phyloP scores from a whole-genome alignment of 2,113 vertebrate species.

The Aegotheles bennettii region DNA sequence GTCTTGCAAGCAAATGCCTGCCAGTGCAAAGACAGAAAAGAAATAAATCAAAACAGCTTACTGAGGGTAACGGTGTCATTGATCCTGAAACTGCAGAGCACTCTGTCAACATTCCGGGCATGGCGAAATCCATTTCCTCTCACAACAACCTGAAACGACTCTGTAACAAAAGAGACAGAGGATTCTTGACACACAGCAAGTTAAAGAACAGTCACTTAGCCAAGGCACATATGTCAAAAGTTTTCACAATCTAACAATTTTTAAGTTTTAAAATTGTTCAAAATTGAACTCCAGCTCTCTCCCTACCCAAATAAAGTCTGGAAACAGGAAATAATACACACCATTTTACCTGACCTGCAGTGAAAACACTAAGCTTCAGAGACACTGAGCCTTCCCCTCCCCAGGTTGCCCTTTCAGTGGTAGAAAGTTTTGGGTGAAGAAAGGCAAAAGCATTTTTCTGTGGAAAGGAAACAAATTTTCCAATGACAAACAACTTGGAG shows the following conservation, averaged over 20 bases:
- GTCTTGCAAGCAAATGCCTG: background rate
- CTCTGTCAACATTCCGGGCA: slow-evolving; percentile 88
- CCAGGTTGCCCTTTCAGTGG: background rate
- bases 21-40: background rate
- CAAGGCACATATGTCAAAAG: accelerated
- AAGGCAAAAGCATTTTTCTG: background rate
- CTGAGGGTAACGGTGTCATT: slow-evolving; percentile 92
- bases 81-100: slow-evolving; percentile 95
- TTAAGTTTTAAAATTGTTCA: background rate
- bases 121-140: slow-evolving; percentile 94
- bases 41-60: slow-evolving; percentile 68
- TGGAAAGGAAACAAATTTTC: background rate
- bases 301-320: too few relatives aligned
- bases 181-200: accelerated
- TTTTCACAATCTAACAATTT: background rate
- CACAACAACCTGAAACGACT: slow-evolving; percentile 93
- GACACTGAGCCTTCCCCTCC: background rate
- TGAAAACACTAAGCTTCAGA: background rate
- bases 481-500: background rate
- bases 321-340: background rate
- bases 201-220: background rate
- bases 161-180: slow-evolving; percentile 60
- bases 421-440: background rate
- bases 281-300: background rate
- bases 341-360: background rate